These are phyloP conservation scores for Tachysurus fulvidraco DNA, from an alignment of 2,113 vertebrate genomes.

Conservation along the genomic window DNA sequence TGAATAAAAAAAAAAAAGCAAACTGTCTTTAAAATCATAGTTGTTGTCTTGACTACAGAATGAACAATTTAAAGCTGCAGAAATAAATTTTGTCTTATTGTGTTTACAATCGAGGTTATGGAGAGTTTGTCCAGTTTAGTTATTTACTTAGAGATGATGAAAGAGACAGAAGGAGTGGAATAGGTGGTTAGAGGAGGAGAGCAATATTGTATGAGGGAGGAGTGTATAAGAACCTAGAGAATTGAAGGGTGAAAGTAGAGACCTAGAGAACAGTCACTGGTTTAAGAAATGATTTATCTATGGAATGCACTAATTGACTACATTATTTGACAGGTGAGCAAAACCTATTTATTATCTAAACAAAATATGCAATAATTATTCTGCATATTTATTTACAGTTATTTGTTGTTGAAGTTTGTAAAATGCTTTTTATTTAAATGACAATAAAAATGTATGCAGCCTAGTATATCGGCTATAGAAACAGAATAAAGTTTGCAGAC, in stretches of 20 bases:
- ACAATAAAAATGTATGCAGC: not conserved
- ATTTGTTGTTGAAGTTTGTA: not conserved
- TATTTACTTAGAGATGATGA: not conserved
- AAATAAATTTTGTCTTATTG: not conserved
- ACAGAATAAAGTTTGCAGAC: not conserved
- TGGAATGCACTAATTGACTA: not conserved
- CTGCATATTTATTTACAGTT: not conserved
- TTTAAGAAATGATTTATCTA: not conserved
- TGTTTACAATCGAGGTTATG: not conserved
- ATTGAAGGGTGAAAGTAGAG: not conserved
- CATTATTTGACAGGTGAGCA: conserved; percentile 29
- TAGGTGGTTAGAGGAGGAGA: conserved; percentile 42
- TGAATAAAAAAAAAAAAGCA: not conserved
- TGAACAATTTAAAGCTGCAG: not conserved
- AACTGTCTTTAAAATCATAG: conserved; percentile 31
- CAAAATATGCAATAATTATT: not conserved
- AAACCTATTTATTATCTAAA: not conserved
- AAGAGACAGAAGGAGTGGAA: conserved; percentile 7
- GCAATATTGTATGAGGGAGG: conserved; percentile 4
- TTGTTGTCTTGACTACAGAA: not conserved
- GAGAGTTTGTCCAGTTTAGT: not conserved
- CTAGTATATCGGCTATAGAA: not conserved
- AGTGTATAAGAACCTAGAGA: conserved; percentile 12
- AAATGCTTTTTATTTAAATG: not conserved
- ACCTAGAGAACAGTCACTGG: conserved; percentile 5